Evolutionary conservation across 2,113 vertebrate species (phyloP).

Genomic region (Coptodon bakossiorum): DNA sequence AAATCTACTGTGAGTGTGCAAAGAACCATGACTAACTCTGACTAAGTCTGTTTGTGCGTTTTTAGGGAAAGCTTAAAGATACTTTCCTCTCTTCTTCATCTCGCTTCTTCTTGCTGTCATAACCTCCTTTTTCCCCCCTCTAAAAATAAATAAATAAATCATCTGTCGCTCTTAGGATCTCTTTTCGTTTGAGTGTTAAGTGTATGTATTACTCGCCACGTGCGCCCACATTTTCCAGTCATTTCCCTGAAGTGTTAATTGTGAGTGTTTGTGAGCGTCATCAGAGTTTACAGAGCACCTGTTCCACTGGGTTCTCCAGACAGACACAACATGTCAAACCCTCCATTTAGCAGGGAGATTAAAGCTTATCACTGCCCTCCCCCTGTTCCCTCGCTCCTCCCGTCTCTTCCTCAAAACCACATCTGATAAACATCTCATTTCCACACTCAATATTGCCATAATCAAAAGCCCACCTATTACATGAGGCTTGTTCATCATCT

Average conservation of each 20-base stretch:
- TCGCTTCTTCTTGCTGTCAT: constrained; percentile 34
- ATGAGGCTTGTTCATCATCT: constrained; percentile 74
- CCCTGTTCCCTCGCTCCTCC: constrained; percentile 62
- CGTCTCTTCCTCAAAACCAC: constrained; percentile 73
- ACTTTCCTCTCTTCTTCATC: constrained; percentile 49
- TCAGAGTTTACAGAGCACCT: neutral
- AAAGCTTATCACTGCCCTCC: constrained; percentile 71
- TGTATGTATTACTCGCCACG: neutral
- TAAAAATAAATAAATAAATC: neutral
- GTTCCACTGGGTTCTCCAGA: constrained; percentile 19
- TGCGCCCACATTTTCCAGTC: neutral
- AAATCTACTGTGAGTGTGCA: constrained; percentile 72
- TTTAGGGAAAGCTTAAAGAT: constrained; percentile 61
- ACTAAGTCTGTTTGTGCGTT: constrained; percentile 71
- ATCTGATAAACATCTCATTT: constrained; percentile 80
- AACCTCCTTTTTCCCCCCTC: neutral
- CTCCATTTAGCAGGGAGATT: constrained; percentile 77
- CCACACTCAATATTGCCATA: constrained; percentile 75
- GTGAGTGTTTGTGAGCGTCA: neutral
- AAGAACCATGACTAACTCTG: constrained; percentile 72
- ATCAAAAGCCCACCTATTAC: constrained; percentile 79
- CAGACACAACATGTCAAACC: constrained; percentile 68
- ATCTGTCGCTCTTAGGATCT: constrained; percentile 5
- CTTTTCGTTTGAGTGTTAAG: neutral
- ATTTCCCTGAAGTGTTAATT: neutral